Evolutionary conservation across 2,113 vertebrate species (phyloP).

Genomic region (Malurus elegans): DNA sequence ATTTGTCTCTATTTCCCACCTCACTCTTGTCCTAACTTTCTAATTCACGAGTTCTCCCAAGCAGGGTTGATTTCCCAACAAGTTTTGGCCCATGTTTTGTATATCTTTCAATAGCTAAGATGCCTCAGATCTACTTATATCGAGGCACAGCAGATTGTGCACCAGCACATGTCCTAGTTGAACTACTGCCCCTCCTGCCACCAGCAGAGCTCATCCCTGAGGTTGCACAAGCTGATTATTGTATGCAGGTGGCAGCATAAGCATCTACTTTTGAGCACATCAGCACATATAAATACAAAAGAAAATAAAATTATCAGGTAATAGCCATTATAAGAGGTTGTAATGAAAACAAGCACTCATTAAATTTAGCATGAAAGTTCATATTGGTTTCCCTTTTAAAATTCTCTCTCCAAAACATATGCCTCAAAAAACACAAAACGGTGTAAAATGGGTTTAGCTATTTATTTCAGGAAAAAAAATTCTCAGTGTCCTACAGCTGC

Average conservation of each 20-base stretch:
- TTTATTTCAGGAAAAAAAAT: background rate
- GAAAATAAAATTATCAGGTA: background rate
- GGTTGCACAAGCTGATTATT: slow-evolving; percentile 31
- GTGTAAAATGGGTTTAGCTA: background rate
- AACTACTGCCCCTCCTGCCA: background rate
- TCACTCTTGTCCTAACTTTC: background rate
- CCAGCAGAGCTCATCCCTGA: background rate
- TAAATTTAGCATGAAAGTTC: background rate
- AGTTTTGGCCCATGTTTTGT: background rate
- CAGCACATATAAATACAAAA: background rate
- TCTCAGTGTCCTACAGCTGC: background rate
- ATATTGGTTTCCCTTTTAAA: background rate
- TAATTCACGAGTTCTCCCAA: background rate
- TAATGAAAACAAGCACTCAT: background rate
- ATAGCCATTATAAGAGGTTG: background rate
- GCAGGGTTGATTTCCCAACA: background rate
- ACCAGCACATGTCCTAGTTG: background rate
- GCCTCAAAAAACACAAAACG: background rate
- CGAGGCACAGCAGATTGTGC: background rate
- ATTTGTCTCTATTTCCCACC: background rate
- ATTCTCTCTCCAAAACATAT: background rate
- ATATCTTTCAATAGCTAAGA: background rate
- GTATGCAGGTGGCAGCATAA: slow-evolving; percentile 62
- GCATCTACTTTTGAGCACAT: slow-evolving; percentile 20
- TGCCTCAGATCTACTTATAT: background rate